Conservation (phyloP, 2,797 vertebrate species). For the Spea hammondii region DNA sequence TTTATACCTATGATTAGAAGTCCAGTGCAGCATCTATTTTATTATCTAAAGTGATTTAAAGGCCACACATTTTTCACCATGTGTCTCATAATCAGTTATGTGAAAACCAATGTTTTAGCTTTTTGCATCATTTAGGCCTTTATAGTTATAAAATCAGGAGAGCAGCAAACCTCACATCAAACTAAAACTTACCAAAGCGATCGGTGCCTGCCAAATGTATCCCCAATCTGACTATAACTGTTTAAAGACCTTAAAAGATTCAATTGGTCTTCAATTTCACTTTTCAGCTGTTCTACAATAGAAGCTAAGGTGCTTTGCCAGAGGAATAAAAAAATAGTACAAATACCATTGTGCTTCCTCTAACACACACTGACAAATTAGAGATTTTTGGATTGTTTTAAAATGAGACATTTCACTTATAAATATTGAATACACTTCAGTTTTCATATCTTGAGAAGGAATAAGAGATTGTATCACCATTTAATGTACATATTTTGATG, state of each 20-base stretch:
- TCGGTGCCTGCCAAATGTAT: conserved; percentile 31
- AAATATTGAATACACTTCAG: background rate
- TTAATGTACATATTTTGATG: too few relatives aligned
- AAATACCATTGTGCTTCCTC: background rate
- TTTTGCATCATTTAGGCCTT: background rate
- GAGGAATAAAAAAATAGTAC: background rate
- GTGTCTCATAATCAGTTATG: too few relatives aligned
- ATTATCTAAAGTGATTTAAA: too few relatives aligned
- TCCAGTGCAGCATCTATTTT: too few relatives aligned
- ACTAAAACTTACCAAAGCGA: conserved; percentile 15
- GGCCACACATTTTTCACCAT: too few relatives aligned
- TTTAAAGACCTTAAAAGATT: conserved; percentile 20
- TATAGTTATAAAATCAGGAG: background rate
- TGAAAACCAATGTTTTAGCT: background rate
- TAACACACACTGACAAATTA: background rate
- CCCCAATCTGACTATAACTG: conserved; percentile 27
- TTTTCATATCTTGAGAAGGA: too few relatives aligned
- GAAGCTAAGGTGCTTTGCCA: conserved; percentile 16
- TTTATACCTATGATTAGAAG: too few relatives aligned
- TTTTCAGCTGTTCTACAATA: conserved; percentile 25
- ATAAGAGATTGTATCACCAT: too few relatives aligned
- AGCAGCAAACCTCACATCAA: conserved; percentile 8
- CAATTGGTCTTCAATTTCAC: conserved; percentile 32
- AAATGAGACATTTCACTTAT: background rate
- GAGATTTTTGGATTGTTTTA: background rate